Evolutionary conservation across 1,140 invertebrate species (phyloP).

Genomic region (Eupeodes corollae): DNA sequence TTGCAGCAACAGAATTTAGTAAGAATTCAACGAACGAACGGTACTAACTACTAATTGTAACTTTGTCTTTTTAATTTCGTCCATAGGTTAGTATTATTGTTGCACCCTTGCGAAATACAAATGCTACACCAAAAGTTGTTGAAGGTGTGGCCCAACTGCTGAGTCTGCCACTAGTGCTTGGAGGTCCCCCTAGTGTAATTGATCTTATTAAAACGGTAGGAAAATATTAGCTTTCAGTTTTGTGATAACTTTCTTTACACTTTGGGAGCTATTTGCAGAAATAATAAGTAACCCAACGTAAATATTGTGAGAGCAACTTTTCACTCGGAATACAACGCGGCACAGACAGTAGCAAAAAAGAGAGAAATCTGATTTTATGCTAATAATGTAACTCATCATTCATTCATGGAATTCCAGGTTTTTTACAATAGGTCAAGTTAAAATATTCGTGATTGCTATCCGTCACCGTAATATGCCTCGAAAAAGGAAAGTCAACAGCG

Average conservation of each 20-base stretch:
- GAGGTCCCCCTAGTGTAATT: conserved; percentile 46
- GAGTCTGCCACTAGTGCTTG: conserved; percentile 56
- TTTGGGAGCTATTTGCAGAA: neutral
- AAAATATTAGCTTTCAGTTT: neutral
- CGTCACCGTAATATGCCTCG: too few relatives aligned
- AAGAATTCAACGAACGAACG: conserved; percentile 13
- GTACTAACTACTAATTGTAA: conserved; percentile 1
- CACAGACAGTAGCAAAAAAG: too few relatives aligned
- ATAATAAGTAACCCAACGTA: too few relatives aligned
- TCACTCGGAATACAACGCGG: too few relatives aligned
- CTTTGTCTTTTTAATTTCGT: conserved; percentile 3
- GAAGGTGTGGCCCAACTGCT: conserved; percentile 58
- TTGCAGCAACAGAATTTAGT: conserved; percentile 60
- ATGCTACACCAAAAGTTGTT: conserved; percentile 49
- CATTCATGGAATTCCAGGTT: too few relatives aligned
- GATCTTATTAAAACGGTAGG: conserved; percentile 41
- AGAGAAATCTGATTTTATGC: neutral
- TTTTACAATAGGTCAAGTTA: too few relatives aligned
- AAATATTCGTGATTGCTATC: too few relatives aligned
- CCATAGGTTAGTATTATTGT: conserved; percentile 51
- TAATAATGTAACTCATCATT: too few relatives aligned
- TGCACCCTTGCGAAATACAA: conserved; percentile 53
- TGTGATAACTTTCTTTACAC: neutral
- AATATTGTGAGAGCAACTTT: too few relatives aligned
- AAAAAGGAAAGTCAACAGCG: too few relatives aligned